Base-by-base conservation (phyloP, 2,888 invertebrate genomes). In the Rhaphigaster nebulosa region DNA sequence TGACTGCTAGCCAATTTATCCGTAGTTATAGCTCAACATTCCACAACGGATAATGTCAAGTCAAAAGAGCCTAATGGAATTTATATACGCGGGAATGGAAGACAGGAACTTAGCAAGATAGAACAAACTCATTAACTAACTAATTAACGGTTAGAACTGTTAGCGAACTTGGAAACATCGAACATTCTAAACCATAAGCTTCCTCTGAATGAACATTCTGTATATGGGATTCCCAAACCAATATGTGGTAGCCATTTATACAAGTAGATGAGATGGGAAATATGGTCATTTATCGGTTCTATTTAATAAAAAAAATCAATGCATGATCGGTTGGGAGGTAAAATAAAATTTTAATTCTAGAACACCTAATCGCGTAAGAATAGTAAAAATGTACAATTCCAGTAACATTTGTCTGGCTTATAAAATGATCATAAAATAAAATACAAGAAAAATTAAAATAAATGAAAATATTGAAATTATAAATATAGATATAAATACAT, bases 81-180 rank as follows among this genome's bases (percentile, higher is more conserved):
- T 76, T 76, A 76, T 38, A 76, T 76, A 76, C 38, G 38, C 18
- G 70, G 70, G 1, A 8, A 0, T n/a, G 38, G 8, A 76, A 38
- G 70, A 38, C 70, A 76, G 38, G 70, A 76, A 76, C 15, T 76
- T 76, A 8, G 15, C 6, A 0, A 76, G 70, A 76, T 76, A 76
- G 70, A 76, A 76, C 70, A 76, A 76, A 76, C 70, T 76, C 70
- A 76, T 76, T 76, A 76, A 23, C 70, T 76, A 76, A 76, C 70
- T 76, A 76, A 76, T 76, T 76, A 76, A 76, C 38, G 70, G 70
- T 76, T 76, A 76, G 70, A 76, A 38, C 34, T 6, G 70, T 76
- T 76, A 76, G 70, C 38, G 0, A 76, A 76, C 20, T 76, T 34
- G 70, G 34, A 20, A 76, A 8, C 70, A 76, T 76, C 70, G 34